Evolutionary conservation across 2,797 vertebrate species (phyloP).

Genomic region (Molossus alvarezi): DNA sequence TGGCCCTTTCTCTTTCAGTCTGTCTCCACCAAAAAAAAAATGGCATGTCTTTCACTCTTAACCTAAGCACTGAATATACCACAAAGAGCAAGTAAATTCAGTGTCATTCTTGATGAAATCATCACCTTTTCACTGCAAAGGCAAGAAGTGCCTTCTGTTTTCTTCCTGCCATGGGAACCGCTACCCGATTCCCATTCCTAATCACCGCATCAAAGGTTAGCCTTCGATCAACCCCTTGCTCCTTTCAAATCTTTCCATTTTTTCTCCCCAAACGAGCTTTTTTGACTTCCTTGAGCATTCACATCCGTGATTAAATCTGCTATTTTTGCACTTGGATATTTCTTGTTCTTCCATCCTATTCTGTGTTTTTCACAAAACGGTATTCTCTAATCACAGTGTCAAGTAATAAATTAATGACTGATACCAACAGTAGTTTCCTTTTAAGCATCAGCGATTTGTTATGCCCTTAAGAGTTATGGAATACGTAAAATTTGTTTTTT

Average conservation of each 20-base stretch:
- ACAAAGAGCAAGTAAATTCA: constrained; percentile 30
- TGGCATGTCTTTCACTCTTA: neutral
- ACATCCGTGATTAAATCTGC: neutral
- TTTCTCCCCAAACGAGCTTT: neutral
- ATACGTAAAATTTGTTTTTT: constrained; percentile 1
- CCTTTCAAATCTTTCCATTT: constrained; percentile 56
- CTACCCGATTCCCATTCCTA: constrained; percentile 57
- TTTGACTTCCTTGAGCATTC: constrained; percentile 66
- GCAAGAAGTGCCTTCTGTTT: neutral
- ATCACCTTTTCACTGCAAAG: constrained; percentile 65
- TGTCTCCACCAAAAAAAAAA: neutral
- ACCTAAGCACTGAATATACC: neutral
- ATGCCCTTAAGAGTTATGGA: neutral
- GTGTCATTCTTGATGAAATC: constrained; percentile 60
- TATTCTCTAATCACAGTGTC: neutral
- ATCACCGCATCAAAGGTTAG: constrained; percentile 61
- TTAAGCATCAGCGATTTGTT: neutral
- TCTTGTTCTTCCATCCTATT: constrained; percentile 43
- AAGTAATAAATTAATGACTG: constrained; percentile 19
- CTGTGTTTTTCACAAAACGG: constrained; percentile 19
- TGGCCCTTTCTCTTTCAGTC: constrained; percentile 1
- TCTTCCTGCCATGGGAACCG: neutral
- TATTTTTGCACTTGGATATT: constrained; percentile 33
- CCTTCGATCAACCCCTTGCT: neutral
- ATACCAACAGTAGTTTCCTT: neutral